Percentiles rank a stretch among this genome's conserved stretches.
phyloP scores from a whole-genome alignment of 2,113 vertebrate genomes.

The Tragelaphus buxtoni region DNA sequence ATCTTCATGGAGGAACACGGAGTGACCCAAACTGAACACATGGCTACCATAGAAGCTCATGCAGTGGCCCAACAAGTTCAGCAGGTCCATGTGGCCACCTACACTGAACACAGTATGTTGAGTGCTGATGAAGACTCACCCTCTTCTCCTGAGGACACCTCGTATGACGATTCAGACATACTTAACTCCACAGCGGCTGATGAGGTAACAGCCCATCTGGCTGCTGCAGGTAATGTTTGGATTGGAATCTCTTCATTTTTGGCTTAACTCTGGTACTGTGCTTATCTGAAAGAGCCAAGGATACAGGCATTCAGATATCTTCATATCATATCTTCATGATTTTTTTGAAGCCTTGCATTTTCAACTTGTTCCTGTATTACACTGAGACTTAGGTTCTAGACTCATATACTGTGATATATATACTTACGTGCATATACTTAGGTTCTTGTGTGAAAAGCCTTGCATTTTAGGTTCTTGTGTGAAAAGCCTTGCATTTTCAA shows the following conservation, averaged over 20 bases:
- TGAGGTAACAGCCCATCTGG: constrained; percentile 96
- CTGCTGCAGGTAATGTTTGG: constrained; percentile 89
- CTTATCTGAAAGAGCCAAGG: not conserved
- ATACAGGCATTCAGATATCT: not conserved
- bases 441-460: no score
- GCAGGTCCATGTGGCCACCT: constrained; percentile 95
- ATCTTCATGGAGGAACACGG: constrained; percentile 93
- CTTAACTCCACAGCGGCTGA: constrained; percentile 96
- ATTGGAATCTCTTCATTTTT: not conserved
- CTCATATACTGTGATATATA: not conserved
- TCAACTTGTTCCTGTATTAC: not conserved
- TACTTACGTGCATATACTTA: no score
- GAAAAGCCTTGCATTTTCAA: no score
- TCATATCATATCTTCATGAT: not conserved
- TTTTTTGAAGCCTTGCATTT: constrained; percentile 21
- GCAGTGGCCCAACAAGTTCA: constrained; percentile 94
- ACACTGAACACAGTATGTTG: constrained; percentile 93
- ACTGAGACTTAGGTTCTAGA: not conserved
- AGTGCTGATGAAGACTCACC: constrained; percentile 96
- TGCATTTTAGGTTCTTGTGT: no score
- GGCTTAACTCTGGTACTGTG: not conserved
- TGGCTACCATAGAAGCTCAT: constrained; percentile 97
- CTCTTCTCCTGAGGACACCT: constrained; percentile 95
- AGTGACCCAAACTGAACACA: constrained; percentile 91
- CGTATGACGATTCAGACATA: constrained; percentile 97